Conservation (phyloP, 2,888 invertebrate species). For the Phasia obesa region DNA sequence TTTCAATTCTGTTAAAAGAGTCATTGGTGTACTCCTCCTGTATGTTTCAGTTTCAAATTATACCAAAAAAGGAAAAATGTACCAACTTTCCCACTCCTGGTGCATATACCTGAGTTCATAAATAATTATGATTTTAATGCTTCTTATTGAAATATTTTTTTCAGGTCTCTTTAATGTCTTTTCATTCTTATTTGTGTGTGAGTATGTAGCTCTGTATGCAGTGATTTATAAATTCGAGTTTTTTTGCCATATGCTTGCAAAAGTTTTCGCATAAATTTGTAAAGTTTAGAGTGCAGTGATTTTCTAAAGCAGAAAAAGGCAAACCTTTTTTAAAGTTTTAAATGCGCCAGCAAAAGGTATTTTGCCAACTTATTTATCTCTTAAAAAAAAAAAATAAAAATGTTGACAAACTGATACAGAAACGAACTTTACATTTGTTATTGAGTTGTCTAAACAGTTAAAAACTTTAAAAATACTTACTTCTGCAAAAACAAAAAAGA, state of each 20-base stretch:
- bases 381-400: slow-evolving; percentile 37
- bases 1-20: too few species aligned
- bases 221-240: slow-evolving; percentile 20
- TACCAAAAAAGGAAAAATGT: too few species aligned
- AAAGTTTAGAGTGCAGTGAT: slow-evolving; percentile 34
- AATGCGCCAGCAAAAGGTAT: neutral
- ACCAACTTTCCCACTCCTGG: too few species aligned
- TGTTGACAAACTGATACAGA: slow-evolving; percentile 25
- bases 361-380: slow-evolving; percentile 7
- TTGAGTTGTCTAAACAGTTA: too few species aligned
- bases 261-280: slow-evolving; percentile 30
- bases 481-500: too few species aligned
- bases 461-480: too few species aligned
- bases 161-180: neutral
- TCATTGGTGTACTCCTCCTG: too few species aligned
- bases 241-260: slow-evolving; percentile 12
- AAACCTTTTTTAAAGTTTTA: slow-evolving; percentile 35
- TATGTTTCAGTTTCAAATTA: too few species aligned
- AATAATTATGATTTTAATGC: neutral
- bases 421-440: slow-evolving; percentile 2
- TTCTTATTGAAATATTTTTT: slow-evolving; percentile 36
- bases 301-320: slow-evolving; percentile 16
- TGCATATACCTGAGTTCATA: neutral
- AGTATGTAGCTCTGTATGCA: neutral
- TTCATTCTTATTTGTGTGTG: neutral